These are phyloP conservation scores for Malachius bipustulatus DNA, from an alignment of 2,888 invertebrate genomes.

Conservation along the genomic window DNA sequence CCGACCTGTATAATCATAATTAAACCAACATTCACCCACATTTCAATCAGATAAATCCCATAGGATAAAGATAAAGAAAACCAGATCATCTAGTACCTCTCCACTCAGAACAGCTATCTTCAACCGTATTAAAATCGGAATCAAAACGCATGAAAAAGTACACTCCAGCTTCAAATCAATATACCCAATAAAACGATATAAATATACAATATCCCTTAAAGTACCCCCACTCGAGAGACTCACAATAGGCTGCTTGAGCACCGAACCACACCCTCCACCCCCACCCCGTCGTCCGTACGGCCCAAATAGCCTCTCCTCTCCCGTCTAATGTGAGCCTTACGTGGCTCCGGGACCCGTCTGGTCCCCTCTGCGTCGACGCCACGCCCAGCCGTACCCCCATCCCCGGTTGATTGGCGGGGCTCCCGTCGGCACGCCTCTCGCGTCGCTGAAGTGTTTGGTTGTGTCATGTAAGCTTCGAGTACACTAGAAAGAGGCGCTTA, in stretches of 20 bases:
- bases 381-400: conserved; percentile 7
- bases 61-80: too few species aligned
- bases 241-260: conserved; percentile 28
- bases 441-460: conserved; percentile 30
- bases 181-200: conserved; percentile 39
- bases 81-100: too few species aligned
- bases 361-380: conserved; percentile 10
- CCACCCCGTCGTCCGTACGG: conserved; percentile 4
- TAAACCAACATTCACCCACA: too few species aligned
- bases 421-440: conserved; percentile 26
- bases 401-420: conserved; percentile 21
- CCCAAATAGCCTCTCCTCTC: conserved; percentile 8
- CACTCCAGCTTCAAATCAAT: conserved; percentile 28
- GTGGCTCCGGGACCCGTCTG: too few species aligned
- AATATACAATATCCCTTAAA: conserved; percentile 39
- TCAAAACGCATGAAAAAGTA: conserved; percentile 26
- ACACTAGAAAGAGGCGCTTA: conserved; percentile 41
- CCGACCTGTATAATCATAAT: too few species aligned
- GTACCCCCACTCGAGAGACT: conserved; percentile 26
- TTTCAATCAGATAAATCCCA: too few species aligned
- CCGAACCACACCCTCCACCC: conserved; percentile 9
- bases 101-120: too few species aligned
- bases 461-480: conserved; percentile 40
- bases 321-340: neutral
- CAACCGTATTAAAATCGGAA: conserved; percentile 15